Percentiles rank a stretch among this genome's conserved stretches.
These are phyloP conservation scores for Limonius californicus DNA, from an alignment of 1,140 invertebrate genomes.

Conservation along the genomic window DNA sequence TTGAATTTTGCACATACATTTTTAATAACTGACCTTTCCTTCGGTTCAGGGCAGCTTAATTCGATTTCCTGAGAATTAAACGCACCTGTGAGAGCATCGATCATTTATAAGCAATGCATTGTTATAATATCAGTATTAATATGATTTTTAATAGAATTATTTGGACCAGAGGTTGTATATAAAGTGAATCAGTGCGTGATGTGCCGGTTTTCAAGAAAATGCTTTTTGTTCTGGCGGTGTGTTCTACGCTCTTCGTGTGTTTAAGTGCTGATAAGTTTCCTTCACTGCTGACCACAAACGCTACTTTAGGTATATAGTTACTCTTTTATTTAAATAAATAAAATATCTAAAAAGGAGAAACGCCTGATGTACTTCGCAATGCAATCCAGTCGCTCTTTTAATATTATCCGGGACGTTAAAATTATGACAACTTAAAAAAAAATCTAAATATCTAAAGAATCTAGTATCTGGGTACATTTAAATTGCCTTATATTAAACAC, in stretches of 20 bases:
- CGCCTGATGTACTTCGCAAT: too few relatives aligned
- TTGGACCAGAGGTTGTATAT: background rate
- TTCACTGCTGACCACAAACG: conserved; percentile 64
- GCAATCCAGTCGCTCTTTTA: too few relatives aligned
- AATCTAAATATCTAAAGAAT: too few relatives aligned
- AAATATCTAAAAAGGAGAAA: too few relatives aligned
- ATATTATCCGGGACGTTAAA: too few relatives aligned
- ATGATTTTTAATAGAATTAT: too few relatives aligned
- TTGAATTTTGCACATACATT: background rate
- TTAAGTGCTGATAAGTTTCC: conserved; percentile 56
- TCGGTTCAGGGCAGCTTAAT: background rate
- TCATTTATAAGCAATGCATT: background rate
- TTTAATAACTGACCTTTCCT: background rate
- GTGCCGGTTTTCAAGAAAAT: background rate
- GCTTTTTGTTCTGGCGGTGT: background rate
- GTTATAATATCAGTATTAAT: too few relatives aligned
- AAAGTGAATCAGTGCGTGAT: background rate
- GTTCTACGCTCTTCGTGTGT: background rate
- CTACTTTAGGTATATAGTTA: conserved; percentile 62
- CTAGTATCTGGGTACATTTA: too few relatives aligned
- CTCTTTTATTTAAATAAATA: too few relatives aligned
- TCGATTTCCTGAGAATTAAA: background rate
- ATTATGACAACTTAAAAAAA: too few relatives aligned
- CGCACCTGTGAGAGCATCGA: background rate
- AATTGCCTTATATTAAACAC: too few relatives aligned